Evolutionary conservation across 92 coral and sea anemone species (phyloP), one percentile per base, ranked within the genome.

Genomic region (Phenganax stokvisi): DNA sequence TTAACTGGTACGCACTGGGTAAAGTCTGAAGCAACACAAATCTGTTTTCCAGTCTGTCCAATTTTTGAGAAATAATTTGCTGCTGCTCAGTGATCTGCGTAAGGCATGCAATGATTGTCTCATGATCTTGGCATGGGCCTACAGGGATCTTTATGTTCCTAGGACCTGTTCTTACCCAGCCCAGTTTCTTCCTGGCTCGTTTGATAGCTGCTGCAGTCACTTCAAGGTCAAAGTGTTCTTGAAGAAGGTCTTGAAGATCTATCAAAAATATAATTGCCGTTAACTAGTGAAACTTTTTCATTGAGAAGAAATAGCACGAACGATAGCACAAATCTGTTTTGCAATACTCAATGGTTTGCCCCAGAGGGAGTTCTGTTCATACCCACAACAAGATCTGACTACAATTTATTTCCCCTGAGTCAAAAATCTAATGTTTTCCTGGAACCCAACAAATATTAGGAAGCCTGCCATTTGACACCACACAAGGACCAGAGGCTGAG

Each of bases 11-110:
- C 0, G 73, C 52, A 37, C 13, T 68, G 31, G 73, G 73, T n/a
- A 30, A 68, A 12, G 31, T 51, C 31, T 68, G 73, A 68, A 68
- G 73, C 17, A 68, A 20, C 16, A 68, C 73, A 30, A 68, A 68
- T 25, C 73, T 30, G 73, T 68, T 68, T 17, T 68, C 73, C 53
- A 68, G 11, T 37, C 73, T 30, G 54, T 68, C 73, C 47, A 68
- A 9, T 20, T 68, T 68, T 68, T 68, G 73, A 68, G 12, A 9
- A 20, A 68, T 68, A 53, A 68, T 51, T 68, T 68, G 73, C 54
- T 68, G 73, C 73, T 68, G 73, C 73, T 68, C 73, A 5, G 73
- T 68, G 54, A 68, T 68, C 10, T 68, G 73, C 31, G 73, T 68
- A 53, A 68, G 73, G 15, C 73, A 68, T 68, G 73, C 73, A 29